phyloP scores from a whole-genome alignment of 2,888 invertebrate genomes.

The Eledone cirrhosa region DNA sequence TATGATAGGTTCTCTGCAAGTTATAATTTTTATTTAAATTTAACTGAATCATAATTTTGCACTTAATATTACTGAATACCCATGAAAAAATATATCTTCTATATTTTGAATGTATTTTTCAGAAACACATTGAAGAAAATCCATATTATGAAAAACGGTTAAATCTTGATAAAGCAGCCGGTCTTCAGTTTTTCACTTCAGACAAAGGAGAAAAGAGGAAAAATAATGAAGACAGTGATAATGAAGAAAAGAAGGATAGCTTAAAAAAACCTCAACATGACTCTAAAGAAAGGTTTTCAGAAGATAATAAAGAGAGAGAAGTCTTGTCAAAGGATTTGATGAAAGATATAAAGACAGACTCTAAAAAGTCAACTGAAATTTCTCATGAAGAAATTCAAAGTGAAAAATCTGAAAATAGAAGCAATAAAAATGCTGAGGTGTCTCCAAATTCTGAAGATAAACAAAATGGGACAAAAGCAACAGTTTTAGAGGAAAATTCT shows the following conservation, averaged over 20 bases:
- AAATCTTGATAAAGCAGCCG: conserved; percentile 55
- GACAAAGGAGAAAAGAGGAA: conserved; percentile 23
- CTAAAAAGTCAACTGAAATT: no score
- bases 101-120: conserved; percentile 30
- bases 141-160: conserved; percentile 56
- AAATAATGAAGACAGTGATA: conserved; percentile 30
- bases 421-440: background rate
- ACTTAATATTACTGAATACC: no score
- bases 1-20: no score
- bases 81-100: background rate
- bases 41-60: no score
- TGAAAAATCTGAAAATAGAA: background rate
- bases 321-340: conserved; percentile 22
- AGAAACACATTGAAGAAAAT: conserved; percentile 54
- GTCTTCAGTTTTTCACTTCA: conserved; percentile 39
- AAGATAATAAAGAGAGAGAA: conserved; percentile 24
- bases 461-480: background rate
- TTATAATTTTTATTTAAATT: no score
- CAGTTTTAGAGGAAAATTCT: background rate
- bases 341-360: conserved; percentile 23
- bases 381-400: background rate
- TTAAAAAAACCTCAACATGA: conserved; percentile 28
- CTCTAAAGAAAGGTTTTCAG: conserved; percentile 33
- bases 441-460: background rate
- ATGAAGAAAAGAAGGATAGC: conserved; percentile 22